Evolutionary conservation across 2,888 invertebrate species (phyloP).

Genomic region (Lasiommata megera): DNA sequence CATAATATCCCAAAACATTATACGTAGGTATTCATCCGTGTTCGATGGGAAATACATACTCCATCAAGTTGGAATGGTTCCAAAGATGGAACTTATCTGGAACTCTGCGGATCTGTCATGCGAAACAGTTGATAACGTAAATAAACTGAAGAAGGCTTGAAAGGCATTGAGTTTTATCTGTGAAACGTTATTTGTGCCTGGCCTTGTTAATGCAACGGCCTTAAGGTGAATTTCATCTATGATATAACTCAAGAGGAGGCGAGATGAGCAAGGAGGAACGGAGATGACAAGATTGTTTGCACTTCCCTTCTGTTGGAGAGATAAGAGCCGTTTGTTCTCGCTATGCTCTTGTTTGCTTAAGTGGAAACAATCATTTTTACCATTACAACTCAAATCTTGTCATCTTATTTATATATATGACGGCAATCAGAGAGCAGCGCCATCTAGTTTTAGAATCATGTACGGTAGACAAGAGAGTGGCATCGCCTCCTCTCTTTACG

Average conservation of each 20-base stretch:
- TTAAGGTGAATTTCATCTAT: background rate
- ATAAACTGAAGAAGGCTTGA: constrained; percentile 23
- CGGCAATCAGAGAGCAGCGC: no score
- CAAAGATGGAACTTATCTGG: constrained; percentile 47
- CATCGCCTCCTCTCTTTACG: no score
- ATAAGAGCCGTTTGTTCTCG: no score
- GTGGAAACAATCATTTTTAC: no score
- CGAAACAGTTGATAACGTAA: constrained; percentile 49
- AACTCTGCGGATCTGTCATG: constrained; percentile 50
- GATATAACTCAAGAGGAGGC: background rate
- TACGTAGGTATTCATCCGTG: constrained; percentile 38
- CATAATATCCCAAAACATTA: constrained; percentile 37
- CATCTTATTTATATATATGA: no score
- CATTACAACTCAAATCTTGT: no score
- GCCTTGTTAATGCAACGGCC: background rate
- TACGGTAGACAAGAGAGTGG: no score
- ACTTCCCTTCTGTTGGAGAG: no score
- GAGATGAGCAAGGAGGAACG: no score
- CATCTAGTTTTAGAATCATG: no score
- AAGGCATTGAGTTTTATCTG: constrained; percentile 23
- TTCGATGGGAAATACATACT: constrained; percentile 55
- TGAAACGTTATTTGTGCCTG: constrained; percentile 17
- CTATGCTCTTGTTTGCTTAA: no score
- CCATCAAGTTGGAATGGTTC: constrained; percentile 54
- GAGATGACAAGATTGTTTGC: no score